A percentile compares a stretch with the other conserved stretches of the same genome.
Evolutionary conservation across 1,140 invertebrate genomes (phyloP).

Genomic region (Diachasmimorpha longicaudata): DNA sequence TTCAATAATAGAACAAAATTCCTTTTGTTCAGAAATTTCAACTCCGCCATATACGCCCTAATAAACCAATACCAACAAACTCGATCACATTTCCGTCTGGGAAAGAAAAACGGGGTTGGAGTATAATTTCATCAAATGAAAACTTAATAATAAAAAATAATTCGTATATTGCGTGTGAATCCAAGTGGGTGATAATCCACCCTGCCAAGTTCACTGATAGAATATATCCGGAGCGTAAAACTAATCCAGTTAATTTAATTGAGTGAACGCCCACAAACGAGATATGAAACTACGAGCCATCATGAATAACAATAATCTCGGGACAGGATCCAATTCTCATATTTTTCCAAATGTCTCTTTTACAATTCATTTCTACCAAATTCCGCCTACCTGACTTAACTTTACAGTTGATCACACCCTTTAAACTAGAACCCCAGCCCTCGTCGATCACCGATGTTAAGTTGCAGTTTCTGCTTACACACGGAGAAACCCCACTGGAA

Average conservation of each 20-base stretch:
- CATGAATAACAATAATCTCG: constrained; percentile 21
- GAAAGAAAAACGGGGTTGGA: neutral
- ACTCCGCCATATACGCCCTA: no score
- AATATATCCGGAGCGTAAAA: constrained; percentile 12
- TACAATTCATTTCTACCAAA: neutral
- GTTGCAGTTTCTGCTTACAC: neutral
- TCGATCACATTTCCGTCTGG: no score
- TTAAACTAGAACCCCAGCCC: neutral
- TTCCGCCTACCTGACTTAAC: neutral
- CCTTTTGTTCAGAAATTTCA: no score
- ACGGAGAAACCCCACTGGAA: no score
- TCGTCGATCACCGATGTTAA: constrained; percentile 8
- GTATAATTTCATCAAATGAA: neutral
- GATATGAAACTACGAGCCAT: neutral
- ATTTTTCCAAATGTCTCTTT: neutral
- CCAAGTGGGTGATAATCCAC: constrained; percentile 1
- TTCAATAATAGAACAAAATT: no score
- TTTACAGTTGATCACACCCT: neutral
- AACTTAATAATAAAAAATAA: neutral
- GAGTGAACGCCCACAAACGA: constrained; percentile 18
- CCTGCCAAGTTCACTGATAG: constrained; percentile 10
- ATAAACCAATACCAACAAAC: no score
- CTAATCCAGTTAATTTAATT: constrained; percentile 26
- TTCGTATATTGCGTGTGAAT: constrained; percentile 16
- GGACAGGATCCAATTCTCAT: neutral